Base-by-base conservation (phyloP, 2,888 invertebrate species). In the Augochlorella aurata region DNA sequence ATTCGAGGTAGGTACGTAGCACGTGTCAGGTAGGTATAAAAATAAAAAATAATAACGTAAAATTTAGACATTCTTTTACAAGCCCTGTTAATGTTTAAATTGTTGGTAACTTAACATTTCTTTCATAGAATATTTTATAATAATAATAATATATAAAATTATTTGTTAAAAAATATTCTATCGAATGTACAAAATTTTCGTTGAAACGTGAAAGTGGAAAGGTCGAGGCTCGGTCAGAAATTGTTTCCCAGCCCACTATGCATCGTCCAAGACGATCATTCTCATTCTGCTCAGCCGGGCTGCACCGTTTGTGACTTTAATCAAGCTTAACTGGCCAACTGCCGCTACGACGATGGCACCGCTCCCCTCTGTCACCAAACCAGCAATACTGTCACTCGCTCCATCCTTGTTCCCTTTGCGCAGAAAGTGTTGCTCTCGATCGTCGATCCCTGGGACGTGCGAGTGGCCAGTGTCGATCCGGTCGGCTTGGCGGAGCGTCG, bases 361-460 rank as follows among this genome's bases (percentile, higher is more conserved):
- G 72, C 68, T 75, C 66, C 76, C 54, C 77, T 54, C 77, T 63
- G 61, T 70, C 52, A 73, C 58, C 52, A 49, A 49, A 58, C 70
- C 67, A 65, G 18, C 24, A 12, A 61, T 9, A n/a, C 65, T n/a
- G 66, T 81, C 66, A 16, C 66, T 81, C 81, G 67, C 74, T 74
- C 77, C 71, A 38, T 81, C 85, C 81, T 84, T 80, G 49, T 87
- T 87, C 80, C 69, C 10, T 78, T 79, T 63, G 76, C 80, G 77
- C 85, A 88, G 87, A 88, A 88, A 87, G 86, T 87, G 54, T 83
- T 93, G 89, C 89, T 93, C 87, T 93, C 93, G 88, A 93, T 93
- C 88, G 92, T 91, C 83, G 91, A 93, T 89, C 93, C 93, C 86
- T 93, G 93, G 93, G 92, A 93, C 89, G 92, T 89, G 49, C 90